Evolutionary conservation across 1,140 invertebrate genomes (phyloP), one percentile per base, ranked within the genome.

Genomic region (Metopolophium dirhodum): DNA sequence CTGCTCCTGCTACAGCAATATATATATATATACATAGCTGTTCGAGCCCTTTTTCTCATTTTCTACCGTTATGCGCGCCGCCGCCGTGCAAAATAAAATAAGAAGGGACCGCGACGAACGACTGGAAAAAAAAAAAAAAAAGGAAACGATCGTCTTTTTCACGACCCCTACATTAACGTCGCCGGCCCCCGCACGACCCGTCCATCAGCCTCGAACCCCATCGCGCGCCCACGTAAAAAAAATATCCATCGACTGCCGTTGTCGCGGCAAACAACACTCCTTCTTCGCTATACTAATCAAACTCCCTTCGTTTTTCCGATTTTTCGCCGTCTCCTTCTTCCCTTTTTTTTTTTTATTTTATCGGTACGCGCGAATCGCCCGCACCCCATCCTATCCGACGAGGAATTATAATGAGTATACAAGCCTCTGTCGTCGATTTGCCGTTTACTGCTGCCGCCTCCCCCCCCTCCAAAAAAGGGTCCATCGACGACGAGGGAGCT

Each of bases 91-190:
- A 93, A 86, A 93, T 86, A 85, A 93, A 86, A 93, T 93, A 86
- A 83, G 82, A 35, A 93, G 82, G 82, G 91, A 85, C 47, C 49
- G 35, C 45, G 87, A 41, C 8, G 54, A 14, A 22, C 57, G 11
- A 37, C 7, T 20, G 89, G 23, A 47, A 68, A 45, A 68, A 49
- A 57, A 68, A 57, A 68, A 41, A 41, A 91, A 82, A 83, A 85
- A 49, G 68, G 45, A 51, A 91, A 93, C 91, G 91, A 54, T 93
- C 91, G 91, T 93, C 82, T 85, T 93, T 93, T 93, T 93, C 85
- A 93, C 91, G 91, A 86, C 82, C 91, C 91, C 18, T 54, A 77
- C 61, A 77, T 77, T 77, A 77, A n/a, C 61, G 61, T 77, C 61
- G 14, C n/a, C n/a, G 61, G 61, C 61, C 61, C 30, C 61, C 61